Base-by-base conservation (phyloP, 1,140 invertebrate genomes). In the Drosophila nikananu region DNA sequence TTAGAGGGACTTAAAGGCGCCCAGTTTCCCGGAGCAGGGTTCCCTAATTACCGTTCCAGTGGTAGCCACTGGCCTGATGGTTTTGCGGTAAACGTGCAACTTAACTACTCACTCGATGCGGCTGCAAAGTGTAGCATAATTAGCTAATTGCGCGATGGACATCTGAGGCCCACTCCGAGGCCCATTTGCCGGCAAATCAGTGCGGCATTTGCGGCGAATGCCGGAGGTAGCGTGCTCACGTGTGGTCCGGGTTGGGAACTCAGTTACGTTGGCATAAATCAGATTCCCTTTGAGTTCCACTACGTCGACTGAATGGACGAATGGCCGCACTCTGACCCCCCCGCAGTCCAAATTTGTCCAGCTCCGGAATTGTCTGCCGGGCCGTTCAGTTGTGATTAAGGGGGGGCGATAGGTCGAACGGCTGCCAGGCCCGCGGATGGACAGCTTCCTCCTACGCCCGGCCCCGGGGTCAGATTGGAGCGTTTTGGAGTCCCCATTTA, bases 401-500 rank as follows among this genome's bases (percentile, higher is more conserved):
- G 49, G 68, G 68, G 67, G 68, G 15, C 51, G 21, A 41, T 59
- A 48, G 51, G 68, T 72, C 68, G 42, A 17, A 23, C 67, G 42
- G 21, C 63, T 72, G 62, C 37, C 63, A 42, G 37, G 46, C 17
- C 30, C 52, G 49, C 39, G 55, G 42, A 67, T 67, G 73, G 74
- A 67, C 75, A 62, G 72, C 12, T 23, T 17, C 42, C 19, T 41
- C 23, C 58, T 55, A n/a, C 27, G 27, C 51, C 51, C 51, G 6
- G 10, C 10, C 60, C 32, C 5, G n/a, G 12, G 65, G 30, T 42
- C 51, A 68, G 71, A 86, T 70, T 48, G 52, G 67, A 62, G 62
- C 70, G 46, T 35, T n/a, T 68, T 72, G 72, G 80, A 80, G 64
- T 61, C 64, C 67, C 61, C 80, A 77, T 83, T 81, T 87, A 77